phyloP scores from a whole-genome alignment of 2,888 invertebrate species.

The Synergus umbraculus region DNA sequence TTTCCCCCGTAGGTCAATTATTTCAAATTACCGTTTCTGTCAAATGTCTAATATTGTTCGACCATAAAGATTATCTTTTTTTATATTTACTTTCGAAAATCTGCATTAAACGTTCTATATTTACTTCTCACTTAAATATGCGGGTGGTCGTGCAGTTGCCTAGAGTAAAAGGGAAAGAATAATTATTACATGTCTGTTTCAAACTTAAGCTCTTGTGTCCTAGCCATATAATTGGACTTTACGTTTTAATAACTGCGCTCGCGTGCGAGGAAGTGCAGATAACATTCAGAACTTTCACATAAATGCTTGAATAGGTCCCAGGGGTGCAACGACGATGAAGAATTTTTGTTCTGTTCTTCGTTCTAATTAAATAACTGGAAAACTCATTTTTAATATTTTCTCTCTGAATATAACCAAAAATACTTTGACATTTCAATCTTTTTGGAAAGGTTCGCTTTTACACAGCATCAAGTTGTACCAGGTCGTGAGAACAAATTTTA shows the following conservation, averaged over 20 bases:
- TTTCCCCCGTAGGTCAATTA: not conserved
- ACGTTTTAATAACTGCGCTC: constrained; percentile 73
- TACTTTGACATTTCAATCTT: not conserved
- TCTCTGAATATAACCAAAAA: not conserved
- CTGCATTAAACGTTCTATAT: not conserved
- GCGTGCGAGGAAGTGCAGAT: constrained; percentile 63
- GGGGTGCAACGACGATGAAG: constrained; percentile 20
- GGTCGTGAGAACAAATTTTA: constrained; percentile 12
- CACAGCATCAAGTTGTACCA: not conserved
- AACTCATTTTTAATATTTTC: not conserved
- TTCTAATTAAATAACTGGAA: not conserved
- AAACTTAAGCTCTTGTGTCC: constrained; percentile 55
- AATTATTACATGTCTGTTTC: constrained; percentile 64
- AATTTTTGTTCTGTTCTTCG: not conserved
- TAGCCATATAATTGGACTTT: constrained; percentile 72
- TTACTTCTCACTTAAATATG: constrained; percentile 34
- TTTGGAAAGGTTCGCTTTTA: not conserved
- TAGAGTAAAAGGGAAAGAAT: constrained; percentile 55
- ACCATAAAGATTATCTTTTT: not conserved
- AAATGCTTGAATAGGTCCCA: not conserved
- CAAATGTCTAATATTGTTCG: too few relatives aligned
- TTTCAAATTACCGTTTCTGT: not conserved
- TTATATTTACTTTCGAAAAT: not conserved
- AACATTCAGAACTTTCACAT: constrained; percentile 38
- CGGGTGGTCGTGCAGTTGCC: constrained; percentile 60